These are phyloP conservation scores for Kuschelorhynchus macadamiae DNA, from an alignment of 2,888 invertebrate species.

Conservation along the genomic window DNA sequence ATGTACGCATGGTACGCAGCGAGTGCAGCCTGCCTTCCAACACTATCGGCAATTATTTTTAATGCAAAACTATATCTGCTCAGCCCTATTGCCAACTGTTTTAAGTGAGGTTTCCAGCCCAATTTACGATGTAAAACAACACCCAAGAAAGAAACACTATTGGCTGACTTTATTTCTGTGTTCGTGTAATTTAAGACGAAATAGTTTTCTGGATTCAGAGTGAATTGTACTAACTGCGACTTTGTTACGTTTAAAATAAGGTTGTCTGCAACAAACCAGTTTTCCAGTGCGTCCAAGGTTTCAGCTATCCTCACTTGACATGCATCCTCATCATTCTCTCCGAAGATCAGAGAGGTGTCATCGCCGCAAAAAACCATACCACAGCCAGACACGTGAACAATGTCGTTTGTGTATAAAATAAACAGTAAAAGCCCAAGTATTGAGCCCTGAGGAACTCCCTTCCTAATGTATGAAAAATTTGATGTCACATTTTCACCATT, in stretches of 20 bases:
- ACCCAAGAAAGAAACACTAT: neutral
- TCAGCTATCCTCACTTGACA: too few species aligned
- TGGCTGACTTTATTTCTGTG: neutral
- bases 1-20: neutral
- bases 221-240: slow-evolving; percentile 4
- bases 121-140: neutral
- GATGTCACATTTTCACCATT: neutral
- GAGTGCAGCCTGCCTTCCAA: neutral
- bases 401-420: slow-evolving; percentile 12
- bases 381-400: too few species aligned
- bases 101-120: slow-evolving; percentile 4
- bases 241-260: slow-evolving; percentile 3
- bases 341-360: too few species aligned
- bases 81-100: neutral
- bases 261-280: neutral
- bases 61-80: neutral
- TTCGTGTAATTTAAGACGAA: neutral
- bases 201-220: neutral
- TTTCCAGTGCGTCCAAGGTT: neutral
- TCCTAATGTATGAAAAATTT: neutral
- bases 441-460: slow-evolving; percentile 6
- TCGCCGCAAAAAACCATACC: too few species aligned
- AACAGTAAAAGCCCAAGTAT: slow-evolving; percentile 7
- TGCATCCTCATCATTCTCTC: too few species aligned
- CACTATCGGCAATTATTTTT: neutral